These are phyloP conservation scores for Sebastes flavidus DNA, from an alignment of 2,797 vertebrate species.

Conservation along the genomic window DNA sequence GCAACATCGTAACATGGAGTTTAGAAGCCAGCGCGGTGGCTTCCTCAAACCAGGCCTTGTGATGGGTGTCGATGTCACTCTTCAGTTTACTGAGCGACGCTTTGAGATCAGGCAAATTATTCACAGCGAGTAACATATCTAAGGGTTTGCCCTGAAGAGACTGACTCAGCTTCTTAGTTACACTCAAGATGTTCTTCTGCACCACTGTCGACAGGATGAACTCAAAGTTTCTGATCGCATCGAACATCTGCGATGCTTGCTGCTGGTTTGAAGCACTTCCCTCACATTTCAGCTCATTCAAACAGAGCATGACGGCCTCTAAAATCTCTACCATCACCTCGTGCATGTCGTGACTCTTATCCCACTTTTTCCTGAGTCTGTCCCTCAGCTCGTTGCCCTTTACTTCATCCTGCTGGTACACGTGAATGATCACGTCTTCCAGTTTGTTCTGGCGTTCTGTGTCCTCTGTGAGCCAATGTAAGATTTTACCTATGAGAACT, in stretches of 20 bases:
- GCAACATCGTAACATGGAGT: conserved; percentile 74
- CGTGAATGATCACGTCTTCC: conserved; percentile 76
- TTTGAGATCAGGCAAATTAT: conserved; percentile 71
- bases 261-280: conserved; percentile 57
- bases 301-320: conserved; percentile 75
- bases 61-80: conserved; percentile 74
- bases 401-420: conserved; percentile 75
- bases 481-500: conserved; percentile 67
- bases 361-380: conserved; percentile 80
- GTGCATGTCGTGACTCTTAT: conserved; percentile 82
- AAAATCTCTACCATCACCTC: conserved; percentile 79
- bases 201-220: conserved; percentile 82
- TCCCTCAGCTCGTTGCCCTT: conserved; percentile 80
- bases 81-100: conserved; percentile 68
- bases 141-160: conserved; percentile 82
- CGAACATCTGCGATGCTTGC: conserved; percentile 72
- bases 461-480: conserved; percentile 81
- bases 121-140: conserved; percentile 79
- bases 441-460: conserved; percentile 74
- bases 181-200: conserved; percentile 75
- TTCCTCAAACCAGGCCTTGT: conserved; percentile 84
- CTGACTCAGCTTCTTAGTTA: conserved; percentile 79
- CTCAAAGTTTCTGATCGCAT: conserved; percentile 78
- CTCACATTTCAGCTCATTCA: conserved; percentile 75
- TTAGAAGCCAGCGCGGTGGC: conserved; percentile 74